Evolutionary conservation across 2,888 invertebrate genomes (phyloP).

Genomic region (Eulithis testata): DNA sequence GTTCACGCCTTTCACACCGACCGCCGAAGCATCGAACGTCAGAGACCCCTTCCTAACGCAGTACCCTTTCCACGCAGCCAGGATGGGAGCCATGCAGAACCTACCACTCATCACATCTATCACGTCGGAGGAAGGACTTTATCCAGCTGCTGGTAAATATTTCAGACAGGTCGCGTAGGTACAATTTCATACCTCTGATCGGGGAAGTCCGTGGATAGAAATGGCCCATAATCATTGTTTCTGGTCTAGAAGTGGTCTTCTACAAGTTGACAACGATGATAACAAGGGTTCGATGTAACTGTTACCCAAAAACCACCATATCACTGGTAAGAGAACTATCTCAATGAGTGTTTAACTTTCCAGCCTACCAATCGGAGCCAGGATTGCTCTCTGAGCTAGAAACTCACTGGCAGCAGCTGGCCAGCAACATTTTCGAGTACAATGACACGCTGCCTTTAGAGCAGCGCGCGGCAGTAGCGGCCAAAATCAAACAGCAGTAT

Average conservation of each 20-base stretch:
- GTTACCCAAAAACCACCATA: too few relatives aligned
- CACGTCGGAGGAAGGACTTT: conserved; percentile 89
- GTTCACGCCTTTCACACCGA: conserved; percentile 90
- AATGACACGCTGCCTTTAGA: conserved; percentile 82
- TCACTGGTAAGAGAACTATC: neutral
- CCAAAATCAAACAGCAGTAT: conserved; percentile 83
- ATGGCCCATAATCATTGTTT: too few relatives aligned
- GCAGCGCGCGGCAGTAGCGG: conserved; percentile 72
- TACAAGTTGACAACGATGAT: too few relatives aligned
- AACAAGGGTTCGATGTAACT: too few relatives aligned
- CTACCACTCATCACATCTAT: conserved; percentile 89
- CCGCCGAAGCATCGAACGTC: conserved; percentile 82
- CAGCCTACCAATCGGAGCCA: conserved; percentile 67
- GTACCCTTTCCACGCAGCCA: conserved; percentile 86
- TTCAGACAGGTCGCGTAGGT: neutral
- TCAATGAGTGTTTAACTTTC: neutral
- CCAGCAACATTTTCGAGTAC: conserved; percentile 86
- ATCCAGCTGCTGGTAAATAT: conserved; percentile 86
- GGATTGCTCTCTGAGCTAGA: conserved; percentile 80
- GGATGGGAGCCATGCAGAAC: conserved; percentile 84
- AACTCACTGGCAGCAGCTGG: conserved; percentile 84
- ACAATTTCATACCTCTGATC: too few relatives aligned
- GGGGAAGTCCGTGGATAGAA: too few relatives aligned
- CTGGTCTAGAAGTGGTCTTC: too few relatives aligned
- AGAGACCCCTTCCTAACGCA: conserved; percentile 86